A percentile compares a stretch with the other conserved stretches of the same genome.
Evolutionary conservation across 2,888 invertebrate species (phyloP).

Genomic region (Aporophyla nigra): DNA sequence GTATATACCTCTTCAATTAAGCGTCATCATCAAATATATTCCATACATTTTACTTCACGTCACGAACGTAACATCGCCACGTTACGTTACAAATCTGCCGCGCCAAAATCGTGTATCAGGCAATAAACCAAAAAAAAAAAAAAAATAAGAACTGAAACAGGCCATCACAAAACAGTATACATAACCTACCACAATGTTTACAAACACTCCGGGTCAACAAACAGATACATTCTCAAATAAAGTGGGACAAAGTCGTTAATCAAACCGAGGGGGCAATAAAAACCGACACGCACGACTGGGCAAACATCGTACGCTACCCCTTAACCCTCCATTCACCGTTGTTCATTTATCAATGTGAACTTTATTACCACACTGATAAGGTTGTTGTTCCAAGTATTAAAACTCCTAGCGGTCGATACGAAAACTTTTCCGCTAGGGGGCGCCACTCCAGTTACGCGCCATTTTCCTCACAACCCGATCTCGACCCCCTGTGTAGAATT

Average conservation of each 20-base stretch:
- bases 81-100: not conserved
- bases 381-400: not conserved
- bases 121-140: not conserved
- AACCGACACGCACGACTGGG: not conserved
- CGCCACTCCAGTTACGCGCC: not conserved
- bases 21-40: no score
- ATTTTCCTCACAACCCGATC: not conserved
- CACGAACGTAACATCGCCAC: not conserved
- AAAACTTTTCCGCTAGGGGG: not conserved
- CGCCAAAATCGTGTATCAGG: no score
- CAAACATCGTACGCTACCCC: not conserved
- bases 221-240: not conserved
- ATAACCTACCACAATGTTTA: not conserved
- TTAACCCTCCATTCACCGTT: constrained; percentile 3
- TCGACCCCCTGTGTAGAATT: not conserved
- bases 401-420: not conserved
- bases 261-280: not conserved
- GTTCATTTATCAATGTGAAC: not conserved
- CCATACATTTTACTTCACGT: no score
- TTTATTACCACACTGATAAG: not conserved
- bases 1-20: no score
- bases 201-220: not conserved
- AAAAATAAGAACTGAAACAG: not conserved
- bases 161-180: no score
- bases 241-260: constrained; percentile 1